Percentiles rank a stretch among this genome's conserved stretches.
phyloP scores from a whole-genome alignment of 2,113 vertebrate species.

The Nannobrachium achirus region DNA sequence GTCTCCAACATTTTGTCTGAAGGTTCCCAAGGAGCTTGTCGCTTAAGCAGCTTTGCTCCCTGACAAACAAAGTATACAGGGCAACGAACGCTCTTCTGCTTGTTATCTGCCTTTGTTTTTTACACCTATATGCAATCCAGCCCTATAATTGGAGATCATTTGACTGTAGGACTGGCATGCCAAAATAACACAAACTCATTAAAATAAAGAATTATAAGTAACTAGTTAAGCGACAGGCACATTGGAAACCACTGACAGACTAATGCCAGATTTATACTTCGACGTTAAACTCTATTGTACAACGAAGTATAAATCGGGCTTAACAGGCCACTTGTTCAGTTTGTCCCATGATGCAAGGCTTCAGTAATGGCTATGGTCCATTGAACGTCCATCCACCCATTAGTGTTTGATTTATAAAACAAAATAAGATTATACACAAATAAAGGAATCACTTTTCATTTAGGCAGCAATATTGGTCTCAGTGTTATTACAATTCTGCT shows the following conservation, averaged over 20 bases:
- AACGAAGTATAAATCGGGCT: too few relatives aligned
- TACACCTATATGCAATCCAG: slow-evolving; percentile 43
- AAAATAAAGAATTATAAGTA: slow-evolving; percentile 53
- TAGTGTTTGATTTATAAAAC: slow-evolving; percentile 65
- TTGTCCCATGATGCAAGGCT: slow-evolving; percentile 59
- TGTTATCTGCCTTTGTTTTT: slow-evolving; percentile 30
- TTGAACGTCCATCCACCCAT: slow-evolving; percentile 49
- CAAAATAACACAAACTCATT: background rate
- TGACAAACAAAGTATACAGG: slow-evolving; percentile 49
- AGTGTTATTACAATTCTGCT: slow-evolving; percentile 78
- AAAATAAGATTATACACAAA: slow-evolving; percentile 60
- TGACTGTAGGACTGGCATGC: slow-evolving; percentile 37
- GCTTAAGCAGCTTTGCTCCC: slow-evolving; percentile 47
- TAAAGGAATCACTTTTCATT: slow-evolving; percentile 70
- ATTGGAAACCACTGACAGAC: slow-evolving; percentile 56
- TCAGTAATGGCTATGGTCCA: slow-evolving; percentile 81
- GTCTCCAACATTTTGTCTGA: slow-evolving; percentile 55
- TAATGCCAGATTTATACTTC: slow-evolving; percentile 9
- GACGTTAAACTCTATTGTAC: too few relatives aligned
- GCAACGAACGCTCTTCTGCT: slow-evolving; percentile 1
- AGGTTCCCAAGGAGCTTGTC: slow-evolving; percentile 58
- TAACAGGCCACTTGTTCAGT: too few relatives aligned
- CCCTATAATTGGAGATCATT: slow-evolving; percentile 58
- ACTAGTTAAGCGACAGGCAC: slow-evolving; percentile 53
- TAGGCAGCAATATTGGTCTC: slow-evolving; percentile 82